Evolutionary conservation across 1,140 invertebrate species (phyloP).

Genomic region (Megalonaias nervosa): DNA sequence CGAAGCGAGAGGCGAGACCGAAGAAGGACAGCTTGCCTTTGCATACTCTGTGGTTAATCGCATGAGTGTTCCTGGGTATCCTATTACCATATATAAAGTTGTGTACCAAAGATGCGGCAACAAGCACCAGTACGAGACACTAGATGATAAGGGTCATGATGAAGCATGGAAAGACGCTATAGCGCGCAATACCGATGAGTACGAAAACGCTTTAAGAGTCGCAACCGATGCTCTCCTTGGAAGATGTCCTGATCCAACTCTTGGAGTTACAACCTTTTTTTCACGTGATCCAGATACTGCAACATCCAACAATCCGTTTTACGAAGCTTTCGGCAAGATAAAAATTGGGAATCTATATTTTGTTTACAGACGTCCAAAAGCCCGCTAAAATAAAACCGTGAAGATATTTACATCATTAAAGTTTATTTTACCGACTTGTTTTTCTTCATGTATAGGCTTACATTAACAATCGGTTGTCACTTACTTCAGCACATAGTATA

Average conservation of each 20-base stretch:
- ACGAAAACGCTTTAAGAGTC: not conserved
- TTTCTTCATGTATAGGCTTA: too few species aligned
- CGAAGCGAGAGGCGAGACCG: conserved; percentile 15
- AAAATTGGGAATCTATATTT: conserved; percentile 16
- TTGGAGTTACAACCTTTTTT: not conserved
- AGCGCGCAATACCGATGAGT: not conserved
- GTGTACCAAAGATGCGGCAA: not conserved
- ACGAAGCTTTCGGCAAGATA: not conserved
- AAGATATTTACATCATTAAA: not conserved
- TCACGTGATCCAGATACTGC: conserved; percentile 9
- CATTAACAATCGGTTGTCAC: too few species aligned
- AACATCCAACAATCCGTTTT: not conserved
- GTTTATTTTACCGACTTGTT: too few species aligned
- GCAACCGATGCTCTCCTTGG: not conserved
- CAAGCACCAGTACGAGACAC: conserved; percentile 1
- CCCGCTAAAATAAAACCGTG: not conserved
- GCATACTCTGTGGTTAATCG: not conserved
- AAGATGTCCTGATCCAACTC: not conserved
- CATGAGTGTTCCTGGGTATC: not conserved
- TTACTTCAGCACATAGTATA: too few species aligned
- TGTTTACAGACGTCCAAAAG: not conserved
- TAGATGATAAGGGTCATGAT: not conserved
- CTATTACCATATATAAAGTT: not conserved
- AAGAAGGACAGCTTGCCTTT: conserved; percentile 5
- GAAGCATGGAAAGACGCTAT: not conserved